Conservation (phyloP, 2,113 vertebrate species). For the Odobenus rosmarus region DNA sequence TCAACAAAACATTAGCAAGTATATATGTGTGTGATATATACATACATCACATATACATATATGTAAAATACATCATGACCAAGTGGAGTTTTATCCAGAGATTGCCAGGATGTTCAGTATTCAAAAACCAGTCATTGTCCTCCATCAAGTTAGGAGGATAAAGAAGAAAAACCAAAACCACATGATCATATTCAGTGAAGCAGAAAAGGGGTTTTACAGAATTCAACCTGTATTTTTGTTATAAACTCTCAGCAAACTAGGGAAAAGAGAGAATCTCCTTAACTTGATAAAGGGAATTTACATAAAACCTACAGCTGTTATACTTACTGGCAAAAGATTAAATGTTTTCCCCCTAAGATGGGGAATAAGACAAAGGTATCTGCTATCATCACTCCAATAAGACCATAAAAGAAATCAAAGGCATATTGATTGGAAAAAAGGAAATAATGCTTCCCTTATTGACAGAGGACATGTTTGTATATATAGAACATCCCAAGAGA, state of each 20-base stretch:
- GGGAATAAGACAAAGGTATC: too few species aligned
- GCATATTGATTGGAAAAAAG: background rate
- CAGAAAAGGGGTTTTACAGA: background rate
- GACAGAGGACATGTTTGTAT: background rate
- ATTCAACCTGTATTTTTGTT: background rate
- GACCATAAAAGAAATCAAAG: background rate
- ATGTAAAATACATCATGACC: background rate
- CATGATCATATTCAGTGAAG: background rate
- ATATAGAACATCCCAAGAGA: background rate
- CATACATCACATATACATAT: background rate
- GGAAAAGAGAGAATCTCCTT: background rate
- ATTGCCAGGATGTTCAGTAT: background rate
- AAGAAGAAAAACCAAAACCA: background rate
- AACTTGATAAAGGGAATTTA: background rate
- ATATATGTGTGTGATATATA: background rate
- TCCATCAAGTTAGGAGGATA: background rate
- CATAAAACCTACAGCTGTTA: background rate
- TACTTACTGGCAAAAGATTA: background rate
- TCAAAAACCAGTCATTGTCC: background rate
- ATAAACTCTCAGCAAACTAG: background rate
- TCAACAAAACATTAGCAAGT: background rate
- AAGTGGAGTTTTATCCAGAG: background rate
- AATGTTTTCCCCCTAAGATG: background rate
- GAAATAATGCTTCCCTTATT: background rate
- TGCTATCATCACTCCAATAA: background rate